Evolutionary conservation across 2,888 invertebrate genomes (phyloP).

Genomic region (Ochropacha duplaris): DNA sequence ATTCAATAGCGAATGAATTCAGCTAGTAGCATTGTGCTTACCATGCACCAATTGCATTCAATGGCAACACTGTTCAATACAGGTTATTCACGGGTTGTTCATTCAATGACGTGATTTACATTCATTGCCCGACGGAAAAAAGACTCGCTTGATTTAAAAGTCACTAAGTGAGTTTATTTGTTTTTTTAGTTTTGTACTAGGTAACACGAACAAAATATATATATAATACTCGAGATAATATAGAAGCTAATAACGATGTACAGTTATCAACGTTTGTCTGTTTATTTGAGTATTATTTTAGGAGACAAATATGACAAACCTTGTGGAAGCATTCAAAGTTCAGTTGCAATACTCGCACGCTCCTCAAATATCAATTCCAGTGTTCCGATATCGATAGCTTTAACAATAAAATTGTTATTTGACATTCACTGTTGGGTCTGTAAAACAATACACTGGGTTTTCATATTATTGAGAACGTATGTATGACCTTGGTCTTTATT

Average conservation of each 20-base stretch:
- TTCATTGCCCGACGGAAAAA: slow-evolving; percentile 57
- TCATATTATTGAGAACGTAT: background rate
- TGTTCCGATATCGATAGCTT: slow-evolving; percentile 19
- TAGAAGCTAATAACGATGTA: background rate
- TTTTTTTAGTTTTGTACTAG: background rate
- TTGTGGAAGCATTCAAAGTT: slow-evolving; percentile 16
- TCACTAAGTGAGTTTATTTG: slow-evolving; percentile 20
- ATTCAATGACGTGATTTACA: slow-evolving; percentile 72
- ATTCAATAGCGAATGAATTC: slow-evolving; percentile 68
- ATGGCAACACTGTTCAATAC: slow-evolving; percentile 58
- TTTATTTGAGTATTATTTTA: background rate
- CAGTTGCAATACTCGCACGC: slow-evolving; percentile 10
- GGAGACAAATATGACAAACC: slow-evolving; percentile 14
- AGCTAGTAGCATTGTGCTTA: slow-evolving; percentile 63
- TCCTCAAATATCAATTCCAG: slow-evolving; percentile 21
- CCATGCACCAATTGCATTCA: slow-evolving; percentile 65
- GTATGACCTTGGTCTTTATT: background rate
- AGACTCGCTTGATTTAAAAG: slow-evolving; percentile 54
- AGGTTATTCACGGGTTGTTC: slow-evolving; percentile 50
- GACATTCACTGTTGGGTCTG: background rate
- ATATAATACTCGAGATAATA: background rate
- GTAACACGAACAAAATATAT: background rate
- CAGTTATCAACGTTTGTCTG: background rate
- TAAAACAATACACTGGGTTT: background rate
- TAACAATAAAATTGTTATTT: slow-evolving; percentile 7